Evolutionary conservation across 2,113 vertebrate genomes (phyloP).

Genomic region (Callaeas wilsoni): DNA sequence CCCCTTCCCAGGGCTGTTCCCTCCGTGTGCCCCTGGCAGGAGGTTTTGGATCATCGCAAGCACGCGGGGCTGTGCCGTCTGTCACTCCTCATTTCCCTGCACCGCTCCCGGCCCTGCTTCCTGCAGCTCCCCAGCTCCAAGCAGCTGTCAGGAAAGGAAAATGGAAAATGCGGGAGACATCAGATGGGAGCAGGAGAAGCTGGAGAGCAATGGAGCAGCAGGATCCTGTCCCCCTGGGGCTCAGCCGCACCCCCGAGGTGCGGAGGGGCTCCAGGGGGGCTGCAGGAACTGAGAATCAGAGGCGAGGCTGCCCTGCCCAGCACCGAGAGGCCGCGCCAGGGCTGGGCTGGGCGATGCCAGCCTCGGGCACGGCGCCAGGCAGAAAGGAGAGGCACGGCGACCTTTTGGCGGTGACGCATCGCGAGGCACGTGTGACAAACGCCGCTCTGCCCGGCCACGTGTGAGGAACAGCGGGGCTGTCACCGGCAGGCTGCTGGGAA

Average conservation of each 20-base stretch:
- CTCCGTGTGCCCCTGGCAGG: not conserved
- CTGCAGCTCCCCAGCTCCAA: not conserved
- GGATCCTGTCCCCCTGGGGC: fast-evolving
- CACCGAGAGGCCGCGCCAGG: not conserved
- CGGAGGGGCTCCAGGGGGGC: fast-evolving
- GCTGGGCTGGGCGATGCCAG: not conserved
- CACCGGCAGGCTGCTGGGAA: not conserved
- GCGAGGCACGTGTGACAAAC: not conserved
- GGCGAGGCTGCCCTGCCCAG: not conserved
- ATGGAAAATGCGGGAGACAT: not conserved
- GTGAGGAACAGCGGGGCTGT: not conserved
- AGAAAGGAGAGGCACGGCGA: not conserved
- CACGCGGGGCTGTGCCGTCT: not conserved
- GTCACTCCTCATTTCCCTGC: not conserved
- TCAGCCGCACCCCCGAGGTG: not conserved
- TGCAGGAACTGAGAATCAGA: not conserved
- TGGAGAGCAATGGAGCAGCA: not conserved
- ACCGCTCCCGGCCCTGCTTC: not conserved
- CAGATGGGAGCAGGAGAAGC: not conserved
- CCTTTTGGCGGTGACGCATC: not conserved
- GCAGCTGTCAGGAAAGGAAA: not conserved
- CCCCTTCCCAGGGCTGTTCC: not conserved
- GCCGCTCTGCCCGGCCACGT: not conserved
- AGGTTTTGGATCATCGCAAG: not conserved
- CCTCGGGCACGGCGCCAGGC: not conserved